Evolutionary conservation across 1,140 invertebrate species (phyloP).

Genomic region (Aphaenogaster rudis): DNA sequence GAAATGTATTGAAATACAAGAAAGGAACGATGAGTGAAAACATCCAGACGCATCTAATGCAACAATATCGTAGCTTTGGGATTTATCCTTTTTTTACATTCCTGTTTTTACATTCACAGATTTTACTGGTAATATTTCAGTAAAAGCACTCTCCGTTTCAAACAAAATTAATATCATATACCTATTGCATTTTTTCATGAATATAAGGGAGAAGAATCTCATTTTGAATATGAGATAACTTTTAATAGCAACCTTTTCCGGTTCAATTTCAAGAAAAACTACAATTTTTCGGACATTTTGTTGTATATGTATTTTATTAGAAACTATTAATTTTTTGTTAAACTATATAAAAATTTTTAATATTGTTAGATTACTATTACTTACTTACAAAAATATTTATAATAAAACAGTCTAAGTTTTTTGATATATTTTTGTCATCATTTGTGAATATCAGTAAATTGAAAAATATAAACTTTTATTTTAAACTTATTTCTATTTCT

Average conservation of each 20-base stretch:
- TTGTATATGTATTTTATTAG: background rate
- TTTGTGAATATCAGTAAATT: background rate
- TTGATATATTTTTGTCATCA: background rate
- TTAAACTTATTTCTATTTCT: background rate
- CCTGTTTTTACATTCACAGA: background rate
- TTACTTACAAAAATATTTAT: background rate
- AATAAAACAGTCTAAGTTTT: background rate
- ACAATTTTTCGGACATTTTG: background rate
- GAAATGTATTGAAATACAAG: slow-evolving; percentile 22
- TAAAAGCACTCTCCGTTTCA: background rate
- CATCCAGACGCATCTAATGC: background rate
- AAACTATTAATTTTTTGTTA: background rate
- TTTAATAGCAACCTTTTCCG: background rate
- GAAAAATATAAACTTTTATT: background rate
- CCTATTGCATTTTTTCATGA: background rate
- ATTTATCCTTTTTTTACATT: background rate
- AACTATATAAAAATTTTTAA: background rate
- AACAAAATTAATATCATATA: background rate
- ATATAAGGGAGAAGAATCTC: background rate
- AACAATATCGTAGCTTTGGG: background rate
- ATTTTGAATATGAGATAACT: background rate
- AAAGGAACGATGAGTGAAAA: background rate
- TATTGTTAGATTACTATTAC: background rate
- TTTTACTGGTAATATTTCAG: slow-evolving; percentile 16
- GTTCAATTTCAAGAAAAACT: background rate